These are phyloP conservation scores for Drosophila triauraria DNA, from an alignment of 1,140 invertebrate genomes.

Conservation along the genomic window DNA sequence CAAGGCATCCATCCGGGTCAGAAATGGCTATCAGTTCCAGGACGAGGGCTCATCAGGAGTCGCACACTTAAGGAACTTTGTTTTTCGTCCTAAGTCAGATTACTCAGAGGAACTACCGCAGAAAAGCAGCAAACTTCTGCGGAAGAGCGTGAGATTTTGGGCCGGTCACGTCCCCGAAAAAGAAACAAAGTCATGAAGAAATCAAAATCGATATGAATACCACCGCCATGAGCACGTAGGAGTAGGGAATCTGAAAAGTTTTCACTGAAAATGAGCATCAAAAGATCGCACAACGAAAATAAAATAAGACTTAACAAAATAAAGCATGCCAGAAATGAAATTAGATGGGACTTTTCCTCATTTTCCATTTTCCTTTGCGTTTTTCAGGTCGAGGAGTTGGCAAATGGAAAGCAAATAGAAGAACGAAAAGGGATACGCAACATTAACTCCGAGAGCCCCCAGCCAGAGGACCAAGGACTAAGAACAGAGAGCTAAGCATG, in stretches of 20 bases:
- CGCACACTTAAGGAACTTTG: constrained; percentile 21
- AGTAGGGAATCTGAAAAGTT: constrained; percentile 30
- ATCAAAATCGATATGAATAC: constrained; percentile 43
- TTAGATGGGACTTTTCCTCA: constrained; percentile 51
- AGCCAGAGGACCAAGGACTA: constrained; percentile 5
- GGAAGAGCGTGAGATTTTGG: constrained; percentile 20
- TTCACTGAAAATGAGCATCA: constrained; percentile 53
- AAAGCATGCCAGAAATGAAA: constrained; percentile 44
- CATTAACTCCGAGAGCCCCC: constrained; percentile 56
- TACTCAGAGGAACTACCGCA: constrained; percentile 30
- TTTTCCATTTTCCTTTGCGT: constrained; percentile 35
- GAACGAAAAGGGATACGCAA: constrained; percentile 54
- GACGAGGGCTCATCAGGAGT: constrained; percentile 10
- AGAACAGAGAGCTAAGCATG: constrained; percentile 14
- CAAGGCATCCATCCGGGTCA: constrained; percentile 27
- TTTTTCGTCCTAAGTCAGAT: constrained; percentile 21
- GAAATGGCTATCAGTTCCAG: constrained; percentile 30
- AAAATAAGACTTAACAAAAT: constrained; percentile 30
- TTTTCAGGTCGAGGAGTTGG: constrained; percentile 53
- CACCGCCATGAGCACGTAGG: constrained; percentile 26
- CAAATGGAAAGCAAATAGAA: constrained; percentile 76
- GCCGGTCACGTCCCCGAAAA: constrained; percentile 41
- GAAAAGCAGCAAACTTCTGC: constrained; percentile 40
- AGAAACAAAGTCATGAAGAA: constrained; percentile 58
- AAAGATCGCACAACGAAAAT: constrained; percentile 35